A percentile compares a stretch with the other conserved stretches of the same genome.
These are phyloP conservation scores for Oscheius sp. DNA, from an alignment of 2,888 invertebrate genomes.

Conservation along the genomic window DNA sequence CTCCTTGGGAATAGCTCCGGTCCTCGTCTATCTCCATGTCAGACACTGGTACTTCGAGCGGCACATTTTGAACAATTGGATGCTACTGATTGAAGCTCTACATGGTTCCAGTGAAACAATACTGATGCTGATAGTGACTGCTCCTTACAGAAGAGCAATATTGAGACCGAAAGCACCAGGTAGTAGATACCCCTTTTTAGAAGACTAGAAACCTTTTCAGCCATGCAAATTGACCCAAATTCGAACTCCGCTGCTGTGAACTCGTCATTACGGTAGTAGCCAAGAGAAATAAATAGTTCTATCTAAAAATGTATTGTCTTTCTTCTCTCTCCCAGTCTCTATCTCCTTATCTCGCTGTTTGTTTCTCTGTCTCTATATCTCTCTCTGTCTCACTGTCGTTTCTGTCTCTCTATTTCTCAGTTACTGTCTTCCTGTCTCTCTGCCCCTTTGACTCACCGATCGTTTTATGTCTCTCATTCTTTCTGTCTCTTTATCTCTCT, in stretches of 20 bases:
- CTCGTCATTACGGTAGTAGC: neutral
- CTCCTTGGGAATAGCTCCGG: constrained; percentile 5
- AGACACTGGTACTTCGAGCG: constrained; percentile 19
- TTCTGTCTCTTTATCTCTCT: too few relatives aligned
- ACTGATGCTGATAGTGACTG: constrained; percentile 9
- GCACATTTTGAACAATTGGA: constrained; percentile 12
- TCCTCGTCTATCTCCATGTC: constrained; percentile 15
- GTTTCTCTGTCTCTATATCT: too few relatives aligned
- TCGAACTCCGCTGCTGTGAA: neutral
- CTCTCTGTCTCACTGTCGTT: too few relatives aligned
- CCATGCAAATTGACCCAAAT: neutral
- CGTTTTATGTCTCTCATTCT: too few relatives aligned
- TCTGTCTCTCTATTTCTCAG: too few relatives aligned
- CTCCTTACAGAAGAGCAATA: constrained; percentile 3
- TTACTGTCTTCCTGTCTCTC: too few relatives aligned
- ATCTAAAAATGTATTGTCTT: neutral
- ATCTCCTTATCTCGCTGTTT: neutral
- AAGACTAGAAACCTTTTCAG: neutral
- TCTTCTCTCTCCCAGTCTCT: neutral
- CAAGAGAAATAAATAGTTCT: neutral
- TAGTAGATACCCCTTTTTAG: neutral
- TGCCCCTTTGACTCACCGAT: too few relatives aligned
- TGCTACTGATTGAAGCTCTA: constrained; percentile 9
- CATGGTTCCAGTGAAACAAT: constrained; percentile 17
- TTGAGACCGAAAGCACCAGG: neutral